Evolutionary conservation across 1,140 invertebrate species (phyloP).

Genomic region (Bombus waltoni): DNA sequence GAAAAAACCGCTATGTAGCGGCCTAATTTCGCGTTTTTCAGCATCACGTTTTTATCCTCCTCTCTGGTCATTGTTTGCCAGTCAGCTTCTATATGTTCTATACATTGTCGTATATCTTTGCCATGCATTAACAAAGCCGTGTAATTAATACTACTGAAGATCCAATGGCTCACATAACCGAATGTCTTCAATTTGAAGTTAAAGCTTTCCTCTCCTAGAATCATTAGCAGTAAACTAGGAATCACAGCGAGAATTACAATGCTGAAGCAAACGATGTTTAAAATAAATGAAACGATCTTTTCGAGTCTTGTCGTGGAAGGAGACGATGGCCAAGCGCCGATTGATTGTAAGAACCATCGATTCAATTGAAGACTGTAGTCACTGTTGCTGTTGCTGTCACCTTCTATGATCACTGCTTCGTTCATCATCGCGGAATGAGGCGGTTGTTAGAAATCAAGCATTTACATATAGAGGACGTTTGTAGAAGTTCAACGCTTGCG

Average conservation of each 20-base stretch:
- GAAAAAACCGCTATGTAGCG: conserved; percentile 28
- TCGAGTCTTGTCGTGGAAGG: not conserved
- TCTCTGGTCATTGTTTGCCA: conserved; percentile 34
- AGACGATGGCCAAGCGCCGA: not conserved
- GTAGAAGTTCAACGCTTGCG: not conserved
- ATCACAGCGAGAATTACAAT: conserved; percentile 21
- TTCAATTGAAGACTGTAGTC: not conserved
- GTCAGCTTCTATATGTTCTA: conserved; percentile 55
- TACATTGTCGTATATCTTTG: conserved; percentile 43
- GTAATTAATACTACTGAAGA: conserved; percentile 44
- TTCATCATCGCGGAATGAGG: not conserved
- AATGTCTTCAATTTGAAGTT: conserved; percentile 24
- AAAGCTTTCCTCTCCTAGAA: conserved; percentile 13
- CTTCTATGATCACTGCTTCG: too few species aligned
- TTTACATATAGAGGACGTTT: too few species aligned
- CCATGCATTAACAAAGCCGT: conserved; percentile 23
- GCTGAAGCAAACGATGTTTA: conserved; percentile 19
- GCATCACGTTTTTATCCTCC: conserved; percentile 42
- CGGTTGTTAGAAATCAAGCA: not conserved
- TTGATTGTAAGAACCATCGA: not conserved
- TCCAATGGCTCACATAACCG: conserved; percentile 52
- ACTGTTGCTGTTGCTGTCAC: not conserved
- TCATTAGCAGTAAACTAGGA: conserved; percentile 4
- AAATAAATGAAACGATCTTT: conserved; percentile 8
- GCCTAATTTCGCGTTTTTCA: conserved; percentile 37